Base-by-base conservation (phyloP, 2,113 vertebrate genomes). In the Rissa tridactyla region DNA sequence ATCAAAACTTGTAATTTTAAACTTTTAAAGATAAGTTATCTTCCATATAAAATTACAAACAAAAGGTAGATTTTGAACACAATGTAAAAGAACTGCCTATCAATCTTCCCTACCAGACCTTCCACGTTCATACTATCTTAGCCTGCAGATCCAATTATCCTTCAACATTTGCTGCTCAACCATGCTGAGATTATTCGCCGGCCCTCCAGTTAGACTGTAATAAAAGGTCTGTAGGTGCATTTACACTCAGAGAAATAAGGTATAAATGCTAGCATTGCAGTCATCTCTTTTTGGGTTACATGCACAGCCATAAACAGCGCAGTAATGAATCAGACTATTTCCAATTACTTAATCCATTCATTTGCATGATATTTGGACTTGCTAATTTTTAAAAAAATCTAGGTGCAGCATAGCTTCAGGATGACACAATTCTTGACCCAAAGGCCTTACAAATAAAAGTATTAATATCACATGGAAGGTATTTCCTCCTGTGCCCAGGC, bases 101-200 rank as follows among this genome's bases (percentile, higher is more conserved):
- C 97, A 98, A 75, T 97, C 72, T 93, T 90, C 64, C 57, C 82
- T 72, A 83, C 62, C 85, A 97, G 95, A 92, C 86, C 62, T 97
- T 97, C 89, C 95, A 96, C 4, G 9, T 94, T 96, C 78, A n/a
- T 87, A 92, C 64, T 79, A 83, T 84, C 89, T 96, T 97, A 97
- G 96, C 96, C 94, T 96, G 83, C 83, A 97, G 94, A 98, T 97
- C 94, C 97, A 98, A 98, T 98, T 98, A 98, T 96, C 91, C 79
- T 92, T 80, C 94, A 97, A 97, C 94, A 98, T 98, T 98, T 98
- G 97, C 95, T 97, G 96, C 86, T 98, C 97, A 98, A 92, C 94
- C 96, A 97, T 93, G 96, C 96, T 97, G 97, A 97, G 95, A 96
- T 97, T 97, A 98, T 96, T 97, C 96, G 93, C 89, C 82, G 57